These are phyloP conservation scores for Melanophora roralis DNA, from an alignment of 2,888 invertebrate genomes.

Conservation along the genomic window DNA sequence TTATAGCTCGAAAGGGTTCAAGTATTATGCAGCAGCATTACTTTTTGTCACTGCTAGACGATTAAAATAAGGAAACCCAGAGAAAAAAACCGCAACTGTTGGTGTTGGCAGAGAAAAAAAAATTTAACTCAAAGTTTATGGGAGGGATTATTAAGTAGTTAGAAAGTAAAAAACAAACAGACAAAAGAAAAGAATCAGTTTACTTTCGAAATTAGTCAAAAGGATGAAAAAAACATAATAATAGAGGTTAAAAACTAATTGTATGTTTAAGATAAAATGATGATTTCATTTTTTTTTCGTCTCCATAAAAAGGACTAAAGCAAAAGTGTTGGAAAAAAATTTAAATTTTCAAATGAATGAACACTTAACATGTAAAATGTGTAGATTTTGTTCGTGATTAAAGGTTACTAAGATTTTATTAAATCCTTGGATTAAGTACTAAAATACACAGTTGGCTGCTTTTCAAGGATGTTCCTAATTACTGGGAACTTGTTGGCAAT, in stretches of 20 bases:
- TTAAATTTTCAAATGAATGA: not conserved
- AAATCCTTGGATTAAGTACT: constrained; percentile 15
- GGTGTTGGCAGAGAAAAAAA: constrained; percentile 16
- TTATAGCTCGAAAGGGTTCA: constrained; percentile 49
- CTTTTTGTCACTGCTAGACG: not conserved
- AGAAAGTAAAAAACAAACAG: constrained; percentile 1
- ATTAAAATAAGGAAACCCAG: not conserved
- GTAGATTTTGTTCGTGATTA: constrained; percentile 29
- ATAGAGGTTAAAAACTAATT: constrained; percentile 62
- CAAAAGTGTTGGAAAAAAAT: not conserved
- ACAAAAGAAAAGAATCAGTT: constrained; percentile 41
- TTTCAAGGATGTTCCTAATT: not conserved
- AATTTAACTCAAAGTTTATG: constrained; percentile 28
- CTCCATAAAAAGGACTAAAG: not conserved
- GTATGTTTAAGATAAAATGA: constrained; percentile 58
- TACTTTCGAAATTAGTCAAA: constrained; percentile 48
- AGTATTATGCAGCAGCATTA: not conserved
- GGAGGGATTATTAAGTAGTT: constrained; percentile 36
- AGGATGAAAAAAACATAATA: constrained; percentile 50
- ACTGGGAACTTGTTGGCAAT: not conserved
- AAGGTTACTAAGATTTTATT: constrained; percentile 40
- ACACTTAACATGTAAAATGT: constrained; percentile 10
- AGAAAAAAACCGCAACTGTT: constrained; percentile 22
- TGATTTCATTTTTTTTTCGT: constrained; percentile 44
- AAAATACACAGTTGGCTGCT: not conserved